Evolutionary conservation across 2,888 invertebrate species (phyloP), one percentile per base, ranked within the genome.

Genomic region (Drosophila borborema): DNA sequence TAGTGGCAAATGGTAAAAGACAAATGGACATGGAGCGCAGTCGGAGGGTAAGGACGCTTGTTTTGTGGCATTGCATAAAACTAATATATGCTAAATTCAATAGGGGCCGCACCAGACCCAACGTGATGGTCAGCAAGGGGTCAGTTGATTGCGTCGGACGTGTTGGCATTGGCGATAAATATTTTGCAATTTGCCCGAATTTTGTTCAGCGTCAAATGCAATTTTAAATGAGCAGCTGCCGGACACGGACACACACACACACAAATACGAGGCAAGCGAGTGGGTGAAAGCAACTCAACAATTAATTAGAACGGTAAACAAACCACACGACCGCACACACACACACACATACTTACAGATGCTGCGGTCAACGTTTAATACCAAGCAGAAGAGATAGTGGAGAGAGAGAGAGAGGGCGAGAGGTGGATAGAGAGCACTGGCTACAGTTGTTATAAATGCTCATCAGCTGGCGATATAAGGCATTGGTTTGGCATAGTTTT

Each of bases 121-220:
- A 53, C 23, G 58, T 36, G 31, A 12, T 23, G 56, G 54, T n/a
- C 38, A 34, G 54, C 18, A 20, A n/a, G 31, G 41, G 40, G 63
- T 45, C 56, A 61, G 59, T 34, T 58, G 70, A 62, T 77, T 54
- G 61, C 18, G 34, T 49, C 28, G 58, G 38, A 64, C 70, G 74
- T 74, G 74, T 69, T 80, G 64, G 66, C 59, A 70, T 71, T 64
- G 72, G 62, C 71, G 76, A 68, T 76, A 81, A 82, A 80, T 81
- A 82, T 73, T 81, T 81, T 76, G 80, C 65, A 81, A 81, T 73
- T 82, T 82, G 80, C 80, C 76, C 80, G 76, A 76, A 81, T 81
- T 81, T 81, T 80, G 80, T 81, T 82, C 68, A 66, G 72, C 80
- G 76, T 82, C 80, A 73, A 80, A 82, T 75, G 80, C 80, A 81